Evolutionary conservation across 2,888 invertebrate species (phyloP).

Genomic region (Camptogramma bilineatum): DNA sequence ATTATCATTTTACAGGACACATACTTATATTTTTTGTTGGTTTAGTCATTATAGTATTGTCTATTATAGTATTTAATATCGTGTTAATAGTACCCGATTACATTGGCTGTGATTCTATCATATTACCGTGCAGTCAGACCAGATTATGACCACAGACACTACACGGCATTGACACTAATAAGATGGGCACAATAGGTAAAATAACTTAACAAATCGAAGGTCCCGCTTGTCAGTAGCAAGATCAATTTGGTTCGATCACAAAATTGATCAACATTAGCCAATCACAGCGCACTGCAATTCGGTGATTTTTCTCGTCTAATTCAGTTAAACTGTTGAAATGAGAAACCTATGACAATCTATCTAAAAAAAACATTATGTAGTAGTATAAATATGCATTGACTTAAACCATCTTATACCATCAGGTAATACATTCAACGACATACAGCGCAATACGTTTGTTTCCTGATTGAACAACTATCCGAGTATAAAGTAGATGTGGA

Average conservation of each 20-base stretch:
- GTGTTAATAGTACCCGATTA: slow-evolving; percentile 23
- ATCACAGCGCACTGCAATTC: neutral
- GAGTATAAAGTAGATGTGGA: too few species aligned
- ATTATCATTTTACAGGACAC: too few species aligned
- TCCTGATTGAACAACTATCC: too few species aligned
- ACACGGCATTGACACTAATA: slow-evolving; percentile 79
- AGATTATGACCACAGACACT: slow-evolving; percentile 73
- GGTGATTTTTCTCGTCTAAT: neutral
- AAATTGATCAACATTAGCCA: neutral
- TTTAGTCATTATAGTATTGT: too few species aligned
- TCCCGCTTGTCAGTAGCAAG: slow-evolving; percentile 5
- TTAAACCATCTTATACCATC: too few species aligned
- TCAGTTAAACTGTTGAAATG: too few species aligned
- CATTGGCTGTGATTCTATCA: slow-evolving; percentile 57
- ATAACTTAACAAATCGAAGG: slow-evolving; percentile 24
- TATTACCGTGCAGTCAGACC: slow-evolving; percentile 66
- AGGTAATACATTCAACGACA: too few species aligned
- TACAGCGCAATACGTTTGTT: too few species aligned
- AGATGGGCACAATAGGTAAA: slow-evolving; percentile 41
- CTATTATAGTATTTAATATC: neutral
- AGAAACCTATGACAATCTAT: too few species aligned
- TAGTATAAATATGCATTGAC: too few species aligned
- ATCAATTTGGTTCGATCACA: neutral
- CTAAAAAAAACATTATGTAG: too few species aligned
- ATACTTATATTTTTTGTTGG: too few species aligned